phyloP scores from a whole-genome alignment of 2,888 invertebrate genomes.

The Cyaniris semiargus region DNA sequence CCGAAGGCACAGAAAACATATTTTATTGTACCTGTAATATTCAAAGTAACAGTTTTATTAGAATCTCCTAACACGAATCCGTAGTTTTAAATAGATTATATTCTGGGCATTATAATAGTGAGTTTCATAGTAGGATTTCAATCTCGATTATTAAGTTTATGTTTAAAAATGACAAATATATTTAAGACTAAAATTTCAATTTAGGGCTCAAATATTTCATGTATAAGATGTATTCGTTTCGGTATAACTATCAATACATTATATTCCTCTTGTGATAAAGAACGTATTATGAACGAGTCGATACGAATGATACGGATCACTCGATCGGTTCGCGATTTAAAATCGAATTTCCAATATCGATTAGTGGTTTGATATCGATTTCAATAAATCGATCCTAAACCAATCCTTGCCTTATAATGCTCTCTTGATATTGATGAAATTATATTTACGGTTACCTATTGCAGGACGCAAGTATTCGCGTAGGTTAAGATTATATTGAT shows the following conservation, averaged over 20 bases:
- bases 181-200: slow-evolving; percentile 20
- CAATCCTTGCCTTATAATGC: slow-evolving; percentile 73
- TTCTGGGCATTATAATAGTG: slow-evolving; percentile 22
- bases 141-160: background rate
- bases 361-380: slow-evolving; percentile 12
- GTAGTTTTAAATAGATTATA: slow-evolving; percentile 9
- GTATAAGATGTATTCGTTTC: slow-evolving; percentile 5
- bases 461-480: slow-evolving; percentile 78
- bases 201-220: slow-evolving; percentile 8
- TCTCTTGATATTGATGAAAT: slow-evolving; percentile 75
- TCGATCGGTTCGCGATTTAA: slow-evolving; percentile 19
- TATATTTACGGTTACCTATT: slow-evolving; percentile 78
- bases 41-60: slow-evolving; percentile 9
- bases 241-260: background rate
- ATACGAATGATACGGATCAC: slow-evolving; percentile 21
- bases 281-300: slow-evolving; percentile 6
- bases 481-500: slow-evolving; percentile 60
- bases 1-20: slow-evolving; percentile 13
- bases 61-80: slow-evolving; percentile 21
- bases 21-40: slow-evolving; percentile 30
- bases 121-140: background rate
- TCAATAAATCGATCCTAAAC: slow-evolving; percentile 32
- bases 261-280: slow-evolving; percentile 24
- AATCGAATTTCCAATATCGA: slow-evolving; percentile 12
- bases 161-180: slow-evolving; percentile 7